Conservation (phyloP, 2,113 vertebrate genomes). For the Condylura cristata region DNA sequence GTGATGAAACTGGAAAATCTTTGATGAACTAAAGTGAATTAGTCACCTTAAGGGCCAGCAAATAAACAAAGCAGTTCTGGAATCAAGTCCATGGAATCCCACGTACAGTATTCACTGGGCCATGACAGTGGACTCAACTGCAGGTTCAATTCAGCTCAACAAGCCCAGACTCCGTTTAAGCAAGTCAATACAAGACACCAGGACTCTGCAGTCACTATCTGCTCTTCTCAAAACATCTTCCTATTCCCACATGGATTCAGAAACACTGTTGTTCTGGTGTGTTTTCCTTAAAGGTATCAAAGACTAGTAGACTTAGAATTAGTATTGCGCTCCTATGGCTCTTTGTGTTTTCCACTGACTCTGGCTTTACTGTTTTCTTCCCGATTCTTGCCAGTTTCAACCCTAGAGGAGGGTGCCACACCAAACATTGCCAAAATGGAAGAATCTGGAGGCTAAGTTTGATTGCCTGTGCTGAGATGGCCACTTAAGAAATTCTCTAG, state of each 20-base stretch:
- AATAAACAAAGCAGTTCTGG: background rate
- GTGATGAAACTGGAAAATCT: background rate
- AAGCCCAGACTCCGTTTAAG: background rate
- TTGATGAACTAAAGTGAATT: background rate
- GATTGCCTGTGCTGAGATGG: background rate
- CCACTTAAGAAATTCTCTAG: slow-evolving; percentile 31
- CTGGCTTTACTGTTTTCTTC: background rate
- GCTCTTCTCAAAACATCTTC: background rate
- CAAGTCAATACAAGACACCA: background rate
- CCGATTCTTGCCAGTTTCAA: background rate
- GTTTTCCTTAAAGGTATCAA: background rate
- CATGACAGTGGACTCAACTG: background rate
- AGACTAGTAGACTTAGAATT: background rate
- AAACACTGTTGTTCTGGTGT: background rate
- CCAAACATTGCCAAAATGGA: background rate
- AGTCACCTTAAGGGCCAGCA: background rate
- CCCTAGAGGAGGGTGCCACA: background rate
- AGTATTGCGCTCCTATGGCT: background rate
- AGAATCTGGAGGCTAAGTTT: background rate
- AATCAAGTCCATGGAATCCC: background rate
- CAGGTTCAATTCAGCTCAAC: background rate
- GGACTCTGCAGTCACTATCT: background rate
- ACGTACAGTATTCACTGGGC: background rate
- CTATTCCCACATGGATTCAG: background rate
- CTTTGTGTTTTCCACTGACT: background rate